Base-by-base conservation (phyloP, 2,888 invertebrate genomes). In the Diachrysia chrysitis region DNA sequence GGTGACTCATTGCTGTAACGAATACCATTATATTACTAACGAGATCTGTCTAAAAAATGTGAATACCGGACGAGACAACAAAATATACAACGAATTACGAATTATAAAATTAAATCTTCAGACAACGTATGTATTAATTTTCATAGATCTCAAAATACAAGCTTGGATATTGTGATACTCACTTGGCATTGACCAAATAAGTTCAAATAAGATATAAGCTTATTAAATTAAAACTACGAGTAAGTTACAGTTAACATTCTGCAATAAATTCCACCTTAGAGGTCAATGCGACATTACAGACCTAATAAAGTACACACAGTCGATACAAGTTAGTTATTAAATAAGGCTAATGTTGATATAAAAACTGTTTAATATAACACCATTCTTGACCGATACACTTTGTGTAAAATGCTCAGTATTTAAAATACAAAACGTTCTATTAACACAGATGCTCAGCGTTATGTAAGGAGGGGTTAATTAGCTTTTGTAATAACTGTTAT, bases 391-490 rank as follows among this genome's bases (percentile, higher is more conserved):
- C 56, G 48, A 58, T 67, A 77, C 61, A 73, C 57, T 72, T 63
- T 62, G 71, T 74, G 78, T 75, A 70, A 77, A 78, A 84, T 83
- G 77, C 75, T 79, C 78, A 67, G 62, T 77, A 78, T 86, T 82
- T 81, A 79, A 79, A 76, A 83, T 83, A 87, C 84, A 86, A 87
- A 88, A 85, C 82, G 86, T 85, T 86, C 88, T 86, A 91, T 92
- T 93, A 92, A 93, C 94, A 94, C 91, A 93, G 91, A 92, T 94
- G 92, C 86, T 90, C 92, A 92, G 78, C 78, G 84, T 94, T 94
- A 92, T 88, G 86, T 90, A 93, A 94, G 82, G 76, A 79, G 78
- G 75, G 80, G 79, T 83, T 90, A 90, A 90, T 91, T 91, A 87
- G 81, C 82, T 91, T 89, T 89, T 88, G 88, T 85, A 88, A 88